Percentiles rank a stretch among this genome's conserved stretches.
Evolutionary conservation across 2,113 vertebrate species (phyloP).

Genomic region (Tympanuchus pallidicinctus): DNA sequence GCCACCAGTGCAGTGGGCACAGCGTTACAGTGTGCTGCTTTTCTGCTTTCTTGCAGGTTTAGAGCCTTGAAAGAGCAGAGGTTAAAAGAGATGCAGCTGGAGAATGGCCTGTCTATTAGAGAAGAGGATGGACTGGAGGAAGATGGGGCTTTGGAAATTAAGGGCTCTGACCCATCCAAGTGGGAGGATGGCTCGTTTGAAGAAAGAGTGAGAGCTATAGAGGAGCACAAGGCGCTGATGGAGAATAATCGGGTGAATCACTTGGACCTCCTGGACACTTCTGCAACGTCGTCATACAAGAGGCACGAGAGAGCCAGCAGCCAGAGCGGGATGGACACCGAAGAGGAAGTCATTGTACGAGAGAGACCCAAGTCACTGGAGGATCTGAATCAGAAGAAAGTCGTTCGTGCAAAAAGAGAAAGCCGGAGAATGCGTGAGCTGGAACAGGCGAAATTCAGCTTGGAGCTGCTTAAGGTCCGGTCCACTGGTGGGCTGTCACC

Average conservation of each 20-base stretch:
- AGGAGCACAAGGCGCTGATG: conserved; percentile 66
- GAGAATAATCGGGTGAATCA: conserved; percentile 61
- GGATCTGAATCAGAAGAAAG: conserved; percentile 90
- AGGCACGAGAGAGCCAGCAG: conserved; percentile 74
- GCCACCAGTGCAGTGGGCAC: too few species aligned
- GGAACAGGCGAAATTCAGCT: conserved; percentile 96
- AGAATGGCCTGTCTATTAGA: conserved; percentile 73
- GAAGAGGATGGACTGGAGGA: conserved; percentile 66
- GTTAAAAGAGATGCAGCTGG: conserved; percentile 75
- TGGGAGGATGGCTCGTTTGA: conserved; percentile 87
- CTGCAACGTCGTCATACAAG: conserved; percentile 37
- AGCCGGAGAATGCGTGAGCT: conserved; percentile 94
- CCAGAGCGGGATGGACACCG: conserved; percentile 66
- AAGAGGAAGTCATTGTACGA: conserved; percentile 80
- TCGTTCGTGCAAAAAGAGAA: conserved; percentile 91
- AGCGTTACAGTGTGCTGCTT: not conserved
- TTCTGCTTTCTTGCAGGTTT: conserved; percentile 79
- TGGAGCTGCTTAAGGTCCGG: conserved; percentile 94
- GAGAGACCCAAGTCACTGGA: conserved; percentile 86
- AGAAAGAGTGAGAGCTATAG: conserved; percentile 78
- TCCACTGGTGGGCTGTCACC: conserved; percentile 86
- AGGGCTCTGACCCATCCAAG: conserved; percentile 84
- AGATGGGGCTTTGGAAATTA: conserved; percentile 69
- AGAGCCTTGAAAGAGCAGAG: conserved; percentile 80
- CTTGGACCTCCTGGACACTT: conserved; percentile 37